Conservation (phyloP, 2,797 vertebrate species). For the Galago senegalensis region DNA sequence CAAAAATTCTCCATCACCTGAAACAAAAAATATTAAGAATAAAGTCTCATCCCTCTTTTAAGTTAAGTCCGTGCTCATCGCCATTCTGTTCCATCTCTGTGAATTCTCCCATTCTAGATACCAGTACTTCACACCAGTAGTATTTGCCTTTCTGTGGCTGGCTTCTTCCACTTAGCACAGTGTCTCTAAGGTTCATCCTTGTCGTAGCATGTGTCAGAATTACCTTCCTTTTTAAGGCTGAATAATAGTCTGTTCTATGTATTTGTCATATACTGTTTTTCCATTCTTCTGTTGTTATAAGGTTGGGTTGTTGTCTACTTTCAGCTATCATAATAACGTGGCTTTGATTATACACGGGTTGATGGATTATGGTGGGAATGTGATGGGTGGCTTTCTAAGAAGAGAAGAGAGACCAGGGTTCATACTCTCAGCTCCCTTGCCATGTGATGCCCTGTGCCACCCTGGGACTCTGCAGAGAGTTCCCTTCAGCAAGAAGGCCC, state of each 20-base stretch:
- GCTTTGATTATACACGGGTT: background rate
- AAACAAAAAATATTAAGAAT: background rate
- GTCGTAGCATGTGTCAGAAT: background rate
- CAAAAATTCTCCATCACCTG: background rate
- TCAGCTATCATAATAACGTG: background rate
- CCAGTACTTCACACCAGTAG: background rate
- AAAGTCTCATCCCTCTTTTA: background rate
- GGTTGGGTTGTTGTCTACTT: background rate
- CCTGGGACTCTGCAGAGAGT: background rate
- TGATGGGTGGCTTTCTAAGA: background rate
- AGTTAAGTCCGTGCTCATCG: background rate
- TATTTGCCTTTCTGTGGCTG: background rate
- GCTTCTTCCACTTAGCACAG: background rate
- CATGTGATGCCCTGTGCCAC: background rate
- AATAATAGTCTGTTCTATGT: background rate
- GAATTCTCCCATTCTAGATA: background rate
- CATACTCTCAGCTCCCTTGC: background rate
- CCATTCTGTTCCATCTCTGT: background rate
- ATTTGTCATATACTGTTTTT: background rate
- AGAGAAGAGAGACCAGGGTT: background rate
- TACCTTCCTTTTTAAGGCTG: background rate
- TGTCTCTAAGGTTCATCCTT: background rate
- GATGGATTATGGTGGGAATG: background rate
- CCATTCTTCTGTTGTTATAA: background rate
- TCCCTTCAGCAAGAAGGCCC: background rate